These are phyloP conservation scores for Epistrophe eligans DNA, from an alignment of 2,888 invertebrate species.

Conservation along the genomic window DNA sequence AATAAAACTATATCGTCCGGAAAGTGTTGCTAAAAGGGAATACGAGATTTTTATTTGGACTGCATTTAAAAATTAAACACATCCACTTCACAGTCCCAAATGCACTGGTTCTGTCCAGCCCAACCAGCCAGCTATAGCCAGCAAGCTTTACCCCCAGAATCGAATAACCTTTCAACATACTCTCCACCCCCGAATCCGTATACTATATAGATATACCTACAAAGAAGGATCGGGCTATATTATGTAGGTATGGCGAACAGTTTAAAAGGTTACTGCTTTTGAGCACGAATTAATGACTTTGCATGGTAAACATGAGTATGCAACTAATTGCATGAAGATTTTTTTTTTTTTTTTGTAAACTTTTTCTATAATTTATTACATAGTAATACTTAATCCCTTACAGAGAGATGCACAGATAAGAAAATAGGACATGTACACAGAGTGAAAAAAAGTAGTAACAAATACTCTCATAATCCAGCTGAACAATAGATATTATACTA, in stretches of 20 bases:
- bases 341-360: conserved; percentile 43
- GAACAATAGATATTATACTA: conserved; percentile 72
- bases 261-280: conserved; percentile 59
- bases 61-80: conserved; percentile 58
- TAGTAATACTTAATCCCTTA: conserved; percentile 73
- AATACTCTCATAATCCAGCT: conserved; percentile 67
- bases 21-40: conserved; percentile 66
- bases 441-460: conserved; percentile 41
- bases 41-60: conserved; percentile 59
- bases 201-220: conserved; percentile 6
- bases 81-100: conserved; percentile 5
- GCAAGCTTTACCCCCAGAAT: neutral
- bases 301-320: conserved; percentile 73
- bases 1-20: neutral
- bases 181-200: neutral
- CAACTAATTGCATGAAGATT: conserved; percentile 73
- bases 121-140: too few species aligned
- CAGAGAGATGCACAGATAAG: conserved; percentile 70
- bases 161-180: conserved; percentile 32
- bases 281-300: conserved; percentile 68
- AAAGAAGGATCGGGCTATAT: neutral
- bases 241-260: neutral
- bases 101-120: neutral
- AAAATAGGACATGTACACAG: conserved; percentile 18
- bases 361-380: conserved; percentile 73